Evolutionary conservation across 2,797 vertebrate genomes (phyloP).

Genomic region (Enteromius unitaeniatus): DNA sequence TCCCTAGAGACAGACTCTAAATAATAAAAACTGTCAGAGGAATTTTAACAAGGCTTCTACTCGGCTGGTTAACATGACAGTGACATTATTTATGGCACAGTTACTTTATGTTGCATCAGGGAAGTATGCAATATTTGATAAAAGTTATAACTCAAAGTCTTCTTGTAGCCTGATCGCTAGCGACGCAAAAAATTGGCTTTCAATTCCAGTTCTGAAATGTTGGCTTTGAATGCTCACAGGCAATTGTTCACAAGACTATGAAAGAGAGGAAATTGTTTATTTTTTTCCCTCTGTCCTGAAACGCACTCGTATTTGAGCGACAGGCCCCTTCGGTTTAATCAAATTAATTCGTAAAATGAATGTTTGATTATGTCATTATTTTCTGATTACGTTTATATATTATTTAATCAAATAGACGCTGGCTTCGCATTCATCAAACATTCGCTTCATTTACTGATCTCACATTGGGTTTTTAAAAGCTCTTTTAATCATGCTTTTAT

Average conservation of each 20-base stretch:
- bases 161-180: not conserved
- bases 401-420: not conserved
- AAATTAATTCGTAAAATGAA: no score
- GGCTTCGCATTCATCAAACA: not conserved
- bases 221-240: not conserved
- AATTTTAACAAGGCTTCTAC: not conserved
- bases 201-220: not conserved
- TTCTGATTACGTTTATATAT: not conserved
- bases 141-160: not conserved
- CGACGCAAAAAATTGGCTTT: not conserved
- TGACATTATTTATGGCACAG: not conserved
- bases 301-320: not conserved
- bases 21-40: not conserved
- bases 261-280: not conserved
- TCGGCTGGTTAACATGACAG: not conserved
- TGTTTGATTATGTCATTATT: not conserved
- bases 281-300: not conserved
- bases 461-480: no score
- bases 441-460: not conserved
- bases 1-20: not conserved
- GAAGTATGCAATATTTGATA: not conserved
- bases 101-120: constrained; percentile 38
- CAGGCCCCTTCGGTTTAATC: not conserved
- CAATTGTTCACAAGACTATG: not conserved
- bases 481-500: no score